Evolutionary conservation across 37 sponge, comb jelly and placozoan genomes (phyloP), one percentile per base, ranked within the genome.

Genomic region (Tethya wilhelma): DNA sequence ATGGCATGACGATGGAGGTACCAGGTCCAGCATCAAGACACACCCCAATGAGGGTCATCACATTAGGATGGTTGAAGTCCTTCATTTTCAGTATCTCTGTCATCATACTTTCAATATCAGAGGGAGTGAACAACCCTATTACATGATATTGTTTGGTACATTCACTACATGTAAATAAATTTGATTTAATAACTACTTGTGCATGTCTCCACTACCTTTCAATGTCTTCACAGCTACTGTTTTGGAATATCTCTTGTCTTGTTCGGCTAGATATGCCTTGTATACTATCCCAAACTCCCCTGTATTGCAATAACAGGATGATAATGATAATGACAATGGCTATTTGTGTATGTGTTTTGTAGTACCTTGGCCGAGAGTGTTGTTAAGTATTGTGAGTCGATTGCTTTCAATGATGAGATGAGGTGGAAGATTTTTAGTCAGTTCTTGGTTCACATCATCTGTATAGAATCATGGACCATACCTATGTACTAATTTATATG

Each of bases 231-330:
- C 86, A 36, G 86, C 86, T 12, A 86, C 86, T 17, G 38, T 37
- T 38, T 64, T 38, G 5, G 59, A 57, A 69, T 2, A 41, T 69
- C 42, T 4, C 17, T n/a, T 60, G 19, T 22, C 59, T 14, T 31
- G 11, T 44, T 36, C 34, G 5, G 19, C 19, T 25, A 86, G 64
- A 60, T 72, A 46, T 23, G 65, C 86, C 40, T 71, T 86, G 67
- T 86, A 71, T 8, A 86, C 86, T 23, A 86, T 34, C 4, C 86
- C 86, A 86, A 78, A 86, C 56, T 86, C 79, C 40, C 86, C 86
- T 86, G 40, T 86, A 56, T 23, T 68, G 41, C 33, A 38, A n/a
- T 19, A 19, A 38, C 0, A 38, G 11, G 1, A 5, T 2, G 39
- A 1, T 38, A 38, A 58, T n/a, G 26, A 58, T 28, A 58, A 14